These are phyloP conservation scores for Amblyraja radiata DNA, from an alignment of 2,797 vertebrate species.

Conservation along the genomic window DNA sequence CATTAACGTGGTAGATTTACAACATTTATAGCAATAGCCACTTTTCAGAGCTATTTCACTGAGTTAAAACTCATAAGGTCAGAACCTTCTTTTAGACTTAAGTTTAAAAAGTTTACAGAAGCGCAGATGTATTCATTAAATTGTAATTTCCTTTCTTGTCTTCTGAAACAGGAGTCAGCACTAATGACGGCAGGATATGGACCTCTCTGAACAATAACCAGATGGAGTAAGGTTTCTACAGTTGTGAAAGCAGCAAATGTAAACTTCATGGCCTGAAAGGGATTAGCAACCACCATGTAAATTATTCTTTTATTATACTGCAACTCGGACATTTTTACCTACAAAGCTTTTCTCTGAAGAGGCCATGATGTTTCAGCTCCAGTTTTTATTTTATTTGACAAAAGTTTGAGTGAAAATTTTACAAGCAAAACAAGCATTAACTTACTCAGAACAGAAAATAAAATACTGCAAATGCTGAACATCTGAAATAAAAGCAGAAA, in stretches of 20 bases:
- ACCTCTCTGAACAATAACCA: slow-evolving; percentile 40
- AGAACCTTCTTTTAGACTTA: neutral
- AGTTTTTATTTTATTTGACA: neutral
- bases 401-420: neutral
- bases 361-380: neutral
- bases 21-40: neutral
- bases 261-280: neutral
- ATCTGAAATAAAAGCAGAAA: too few species aligned
- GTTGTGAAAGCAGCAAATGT: neutral
- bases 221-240: neutral
- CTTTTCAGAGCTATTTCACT: neutral
- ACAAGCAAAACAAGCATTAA: neutral
- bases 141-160: slow-evolving; percentile 39
- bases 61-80: neutral
- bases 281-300: neutral
- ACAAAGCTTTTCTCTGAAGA: neutral
- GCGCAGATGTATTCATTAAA: neutral
- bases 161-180: slow-evolving; percentile 43
- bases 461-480: too few species aligned
- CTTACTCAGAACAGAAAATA: neutral
- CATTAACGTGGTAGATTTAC: neutral
- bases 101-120: neutral
- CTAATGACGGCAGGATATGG: slow-evolving; percentile 48
- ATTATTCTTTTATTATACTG: neutral
- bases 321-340: neutral